Conservation (phyloP, 1,140 invertebrate genomes). For the Hirudo medicinalis region DNA sequence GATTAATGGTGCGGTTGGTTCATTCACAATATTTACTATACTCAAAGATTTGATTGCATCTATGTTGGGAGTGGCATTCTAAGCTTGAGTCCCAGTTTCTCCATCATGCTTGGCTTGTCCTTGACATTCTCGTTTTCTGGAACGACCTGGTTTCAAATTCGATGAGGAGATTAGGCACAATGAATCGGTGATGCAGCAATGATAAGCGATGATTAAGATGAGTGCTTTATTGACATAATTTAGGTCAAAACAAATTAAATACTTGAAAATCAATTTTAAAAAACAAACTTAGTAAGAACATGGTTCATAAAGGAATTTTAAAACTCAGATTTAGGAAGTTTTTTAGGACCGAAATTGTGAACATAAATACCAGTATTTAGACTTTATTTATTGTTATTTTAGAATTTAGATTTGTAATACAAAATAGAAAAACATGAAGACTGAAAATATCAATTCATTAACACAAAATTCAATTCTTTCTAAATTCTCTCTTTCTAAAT, state of each 20-base stretch:
- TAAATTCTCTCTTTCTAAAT: too few relatives aligned
- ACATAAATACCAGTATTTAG: too few relatives aligned
- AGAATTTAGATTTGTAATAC: too few relatives aligned
- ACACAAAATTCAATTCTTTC: too few relatives aligned
- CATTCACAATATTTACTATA: background rate
- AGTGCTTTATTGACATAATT: background rate
- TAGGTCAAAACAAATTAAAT: background rate
- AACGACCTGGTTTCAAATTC: background rate
- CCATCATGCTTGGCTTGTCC: background rate
- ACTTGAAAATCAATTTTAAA: conserved; percentile 12
- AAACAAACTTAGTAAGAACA: background rate
- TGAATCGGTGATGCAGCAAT: too few relatives aligned
- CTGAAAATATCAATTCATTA: too few relatives aligned
- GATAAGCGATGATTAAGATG: too few relatives aligned
- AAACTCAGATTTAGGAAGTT: too few relatives aligned
- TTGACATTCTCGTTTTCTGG: background rate
- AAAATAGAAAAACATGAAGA: too few relatives aligned
- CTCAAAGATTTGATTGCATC: background rate
- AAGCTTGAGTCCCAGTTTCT: conserved; percentile 3
- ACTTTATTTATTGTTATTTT: too few relatives aligned
- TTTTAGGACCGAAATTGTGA: too few relatives aligned
- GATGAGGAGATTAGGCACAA: background rate
- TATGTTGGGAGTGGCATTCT: background rate
- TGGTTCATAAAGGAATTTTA: too few relatives aligned
- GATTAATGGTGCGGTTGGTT: background rate